phyloP scores from a whole-genome alignment of 2,113 vertebrate genomes.

The Centropus unirufus region DNA sequence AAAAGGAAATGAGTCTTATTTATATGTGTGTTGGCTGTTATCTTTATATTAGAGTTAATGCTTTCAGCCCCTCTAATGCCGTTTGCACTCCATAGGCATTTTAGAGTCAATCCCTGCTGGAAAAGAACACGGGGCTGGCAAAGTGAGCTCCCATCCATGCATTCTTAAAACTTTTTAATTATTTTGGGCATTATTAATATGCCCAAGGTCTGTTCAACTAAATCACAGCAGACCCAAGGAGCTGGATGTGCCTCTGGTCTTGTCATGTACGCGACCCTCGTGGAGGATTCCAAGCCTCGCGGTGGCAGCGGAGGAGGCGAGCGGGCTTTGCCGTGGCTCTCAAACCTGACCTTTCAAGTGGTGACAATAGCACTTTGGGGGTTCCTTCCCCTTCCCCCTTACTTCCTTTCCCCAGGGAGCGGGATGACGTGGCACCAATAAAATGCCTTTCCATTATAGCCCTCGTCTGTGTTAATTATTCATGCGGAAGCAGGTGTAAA shows the following conservation, averaged over 20 bases:
- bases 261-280: neutral
- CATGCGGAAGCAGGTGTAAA: neutral
- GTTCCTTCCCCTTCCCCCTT: neutral
- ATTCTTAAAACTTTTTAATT: neutral
- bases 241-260: constrained; percentile 22
- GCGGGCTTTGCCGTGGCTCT: neutral
- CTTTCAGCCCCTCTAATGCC: constrained; percentile 28
- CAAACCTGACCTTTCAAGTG: neutral
- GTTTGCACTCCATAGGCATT: neutral
- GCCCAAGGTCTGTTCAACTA: neutral
- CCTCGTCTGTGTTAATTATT: constrained; percentile 44
- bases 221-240: neutral
- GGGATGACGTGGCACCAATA: constrained; percentile 59
- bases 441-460: constrained; percentile 66
- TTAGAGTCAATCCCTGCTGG: constrained; percentile 32
- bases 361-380: neutral
- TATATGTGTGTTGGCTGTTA: constrained; percentile 58
- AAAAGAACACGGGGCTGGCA: neutral
- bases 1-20: constrained; percentile 65
- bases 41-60: constrained; percentile 46
- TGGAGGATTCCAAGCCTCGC: neutral
- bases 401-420: constrained; percentile 40
- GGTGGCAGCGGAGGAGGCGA: neutral
- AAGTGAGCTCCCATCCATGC: neutral
- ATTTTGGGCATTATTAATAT: constrained; percentile 66